phyloP scores from a whole-genome alignment of 2,888 invertebrate species.

The Parascotia fuliginaria region DNA sequence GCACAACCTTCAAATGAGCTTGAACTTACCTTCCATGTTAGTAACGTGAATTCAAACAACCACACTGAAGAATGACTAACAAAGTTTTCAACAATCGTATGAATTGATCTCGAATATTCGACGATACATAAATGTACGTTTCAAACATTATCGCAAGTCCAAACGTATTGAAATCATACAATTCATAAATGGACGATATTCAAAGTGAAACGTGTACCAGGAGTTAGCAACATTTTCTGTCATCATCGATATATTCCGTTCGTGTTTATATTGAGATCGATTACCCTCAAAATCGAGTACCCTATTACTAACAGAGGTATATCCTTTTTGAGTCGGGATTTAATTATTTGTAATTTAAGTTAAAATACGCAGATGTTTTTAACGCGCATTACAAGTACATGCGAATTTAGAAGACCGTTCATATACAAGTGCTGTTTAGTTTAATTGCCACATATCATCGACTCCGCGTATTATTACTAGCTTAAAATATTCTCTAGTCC shows the following conservation, averaged over 20 bases:
- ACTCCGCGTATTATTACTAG: constrained; percentile 13
- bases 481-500: constrained; percentile 19
- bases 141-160: constrained; percentile 34
- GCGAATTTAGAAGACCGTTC: constrained; percentile 5
- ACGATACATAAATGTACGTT: constrained; percentile 31
- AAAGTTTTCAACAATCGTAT: constrained; percentile 39
- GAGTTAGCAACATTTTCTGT: constrained; percentile 75
- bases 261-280: constrained; percentile 71
- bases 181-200: constrained; percentile 14
- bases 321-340: constrained; percentile 44
- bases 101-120: constrained; percentile 52
- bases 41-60: constrained; percentile 46
- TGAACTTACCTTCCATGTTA: constrained; percentile 49
- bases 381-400: constrained; percentile 7
- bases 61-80: constrained; percentile 29
- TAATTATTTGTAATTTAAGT: constrained; percentile 62
- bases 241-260: constrained; percentile 51
- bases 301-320: constrained; percentile 63
- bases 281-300: constrained; percentile 63
- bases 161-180: constrained; percentile 21
- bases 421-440: constrained; percentile 5
- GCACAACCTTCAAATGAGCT: constrained; percentile 80
- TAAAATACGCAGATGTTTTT: constrained; percentile 18
- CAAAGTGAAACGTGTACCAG: constrained; percentile 37
- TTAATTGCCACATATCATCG: constrained; percentile 5